phyloP scores from a whole-genome alignment of 2,797 vertebrate species.

The Mionectes olivaceus region DNA sequence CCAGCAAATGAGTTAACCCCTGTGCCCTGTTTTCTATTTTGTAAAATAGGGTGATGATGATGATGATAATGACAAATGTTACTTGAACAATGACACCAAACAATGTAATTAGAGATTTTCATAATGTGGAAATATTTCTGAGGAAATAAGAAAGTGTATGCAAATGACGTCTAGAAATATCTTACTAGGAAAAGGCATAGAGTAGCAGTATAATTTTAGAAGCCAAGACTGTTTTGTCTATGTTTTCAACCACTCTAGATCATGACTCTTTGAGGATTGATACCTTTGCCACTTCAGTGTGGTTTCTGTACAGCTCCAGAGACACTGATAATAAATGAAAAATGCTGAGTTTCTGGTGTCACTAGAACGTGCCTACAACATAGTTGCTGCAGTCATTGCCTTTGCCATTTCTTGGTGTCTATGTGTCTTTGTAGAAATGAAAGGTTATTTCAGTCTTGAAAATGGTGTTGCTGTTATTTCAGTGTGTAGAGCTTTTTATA shows the following conservation, averaged over 20 bases:
- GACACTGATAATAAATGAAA: not conserved
- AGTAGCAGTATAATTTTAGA: not conserved
- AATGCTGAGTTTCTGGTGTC: not conserved
- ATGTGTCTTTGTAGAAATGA: not conserved
- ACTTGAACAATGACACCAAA: not conserved
- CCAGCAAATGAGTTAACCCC: not conserved
- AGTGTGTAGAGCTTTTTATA: constrained; percentile 8
- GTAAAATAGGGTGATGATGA: not conserved
- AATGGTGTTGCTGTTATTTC: constrained; percentile 15
- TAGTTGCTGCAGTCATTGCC: not conserved
- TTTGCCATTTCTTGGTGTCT: not conserved
- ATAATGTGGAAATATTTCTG: not conserved
- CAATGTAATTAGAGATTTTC: not conserved
- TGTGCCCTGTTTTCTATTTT: not conserved
- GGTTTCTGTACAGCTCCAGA: not conserved
- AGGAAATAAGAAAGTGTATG: not conserved
- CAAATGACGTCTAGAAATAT: not conserved
- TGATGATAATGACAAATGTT: not conserved
- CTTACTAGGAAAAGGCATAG: not conserved
- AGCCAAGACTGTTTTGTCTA: not conserved
- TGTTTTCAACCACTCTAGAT: not conserved
- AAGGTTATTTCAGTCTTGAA: constrained; percentile 31
- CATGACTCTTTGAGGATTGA: not conserved
- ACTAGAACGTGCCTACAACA: not conserved
- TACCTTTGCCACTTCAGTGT: not conserved